A percentile compares a stretch with the other conserved stretches of the same genome.
These are phyloP conservation scores for Agrilus mali DNA, from an alignment of 2,888 invertebrate genomes.

Conservation along the genomic window DNA sequence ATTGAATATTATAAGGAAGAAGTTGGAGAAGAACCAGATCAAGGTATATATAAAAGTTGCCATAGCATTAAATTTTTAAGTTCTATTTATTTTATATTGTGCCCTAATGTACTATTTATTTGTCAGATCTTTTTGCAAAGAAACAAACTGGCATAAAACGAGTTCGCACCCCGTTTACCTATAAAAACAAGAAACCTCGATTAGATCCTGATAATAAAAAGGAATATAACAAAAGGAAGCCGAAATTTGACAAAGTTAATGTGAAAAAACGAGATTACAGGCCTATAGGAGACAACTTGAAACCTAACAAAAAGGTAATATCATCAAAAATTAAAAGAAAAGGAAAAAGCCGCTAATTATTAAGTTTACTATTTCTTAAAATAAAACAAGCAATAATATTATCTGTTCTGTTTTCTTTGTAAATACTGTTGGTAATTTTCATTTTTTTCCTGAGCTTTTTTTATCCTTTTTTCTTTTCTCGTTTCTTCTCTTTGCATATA, in stretches of 20 bases:
- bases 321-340: slow-evolving; percentile 1
- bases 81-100: neutral
- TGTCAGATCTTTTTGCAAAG: slow-evolving; percentile 21
- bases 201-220: slow-evolving; percentile 10
- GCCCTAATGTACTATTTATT: slow-evolving; percentile 1
- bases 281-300: neutral
- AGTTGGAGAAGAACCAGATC: slow-evolving; percentile 80
- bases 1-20: slow-evolving; percentile 73
- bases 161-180: slow-evolving; percentile 15
- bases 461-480: slow-evolving; percentile 45
- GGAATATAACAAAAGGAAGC: slow-evolving; percentile 1
- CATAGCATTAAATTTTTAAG: neutral
- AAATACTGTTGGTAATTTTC: no score
- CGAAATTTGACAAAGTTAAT: neutral
- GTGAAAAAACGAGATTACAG: slow-evolving; percentile 3
- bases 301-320: slow-evolving; percentile 2
- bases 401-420: slow-evolving; percentile 10
- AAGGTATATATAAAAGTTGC: slow-evolving; percentile 40
- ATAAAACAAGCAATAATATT: slow-evolving; percentile 2
- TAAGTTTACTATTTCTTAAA: slow-evolving; percentile 12
- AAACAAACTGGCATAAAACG: slow-evolving; percentile 15
- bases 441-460: slow-evolving; percentile 22
- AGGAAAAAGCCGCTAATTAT: neutral
- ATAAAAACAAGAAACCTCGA: slow-evolving; percentile 21
- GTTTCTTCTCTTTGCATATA: slow-evolving; percentile 55